These are phyloP conservation scores for Ichneumon xanthorius DNA, from an alignment of 2,888 invertebrate species.

Conservation along the genomic window DNA sequence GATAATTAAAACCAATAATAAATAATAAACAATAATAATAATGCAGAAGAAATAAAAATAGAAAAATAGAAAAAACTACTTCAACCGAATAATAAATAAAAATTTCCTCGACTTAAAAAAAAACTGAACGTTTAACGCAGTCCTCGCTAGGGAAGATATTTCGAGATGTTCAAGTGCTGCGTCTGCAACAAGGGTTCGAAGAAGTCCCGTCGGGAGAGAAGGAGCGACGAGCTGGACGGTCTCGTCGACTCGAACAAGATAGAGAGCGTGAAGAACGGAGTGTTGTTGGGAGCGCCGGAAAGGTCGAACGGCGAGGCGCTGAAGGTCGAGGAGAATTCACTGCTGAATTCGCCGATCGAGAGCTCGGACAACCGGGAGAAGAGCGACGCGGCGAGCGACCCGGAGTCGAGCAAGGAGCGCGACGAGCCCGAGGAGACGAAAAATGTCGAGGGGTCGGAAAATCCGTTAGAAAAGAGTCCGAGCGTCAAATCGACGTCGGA, in stretches of 20 bases:
- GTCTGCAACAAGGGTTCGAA: slow-evolving; percentile 79
- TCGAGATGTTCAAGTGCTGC: slow-evolving; percentile 82
- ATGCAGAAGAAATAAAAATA: no score
- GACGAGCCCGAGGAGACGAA: slow-evolving; percentile 64
- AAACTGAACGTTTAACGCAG: background rate
- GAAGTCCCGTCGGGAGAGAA: slow-evolving; percentile 72
- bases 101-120: background rate
- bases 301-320: slow-evolving; percentile 6
- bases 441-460: slow-evolving; percentile 34
- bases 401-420: slow-evolving; percentile 57
- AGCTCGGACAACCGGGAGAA: slow-evolving; percentile 52
- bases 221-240: slow-evolving; percentile 63
- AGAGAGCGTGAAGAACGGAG: slow-evolving; percentile 45
- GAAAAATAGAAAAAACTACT: no score
- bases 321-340: slow-evolving; percentile 20
- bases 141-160: background rate
- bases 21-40: no score
- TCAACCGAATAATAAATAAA: background rate
- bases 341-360: slow-evolving; percentile 45
- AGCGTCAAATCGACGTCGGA: slow-evolving; percentile 42
- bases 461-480: slow-evolving; percentile 41
- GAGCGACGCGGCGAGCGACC: slow-evolving; percentile 52
- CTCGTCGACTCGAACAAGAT: slow-evolving; percentile 17
- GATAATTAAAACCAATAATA: background rate
- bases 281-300: slow-evolving; percentile 29